Base-by-base conservation (phyloP, 2,797 vertebrate species). In the Neosalanx taihuensis region DNA sequence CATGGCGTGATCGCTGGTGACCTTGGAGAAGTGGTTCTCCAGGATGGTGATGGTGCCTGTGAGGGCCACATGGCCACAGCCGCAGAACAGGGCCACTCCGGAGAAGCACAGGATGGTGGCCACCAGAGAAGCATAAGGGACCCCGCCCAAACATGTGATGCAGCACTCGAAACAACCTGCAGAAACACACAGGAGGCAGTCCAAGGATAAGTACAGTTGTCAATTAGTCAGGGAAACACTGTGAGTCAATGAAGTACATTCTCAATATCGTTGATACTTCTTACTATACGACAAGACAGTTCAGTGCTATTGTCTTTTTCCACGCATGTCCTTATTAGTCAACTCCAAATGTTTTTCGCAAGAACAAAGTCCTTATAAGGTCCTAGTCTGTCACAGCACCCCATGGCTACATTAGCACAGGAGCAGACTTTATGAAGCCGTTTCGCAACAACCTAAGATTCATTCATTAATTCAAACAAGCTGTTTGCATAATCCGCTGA, bases 151-250 rank as follows among this genome's bases (percentile, higher is more conserved):
- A 93, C 98, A 99, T 89, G 97, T 98, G 90, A 99, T 98, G 91
- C 98, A 99, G 94, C 98, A 99, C 90, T 99, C 97, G 75, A 98
- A 97, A 90, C 97, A 99, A 92, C 98, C 98, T 99, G 89, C 70
- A 83, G 73, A 70, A 76, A 87, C 70, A 79, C 76, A 88, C 10
- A 51, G 12, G 15, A 46, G 41, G 10, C 10, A 13, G 10, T 0
- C 41, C 41, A 46, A 46, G 41, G 41, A 3, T 46, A 3, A 46
- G 41, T 46, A 46, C 41, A 46, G 41, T 46, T 13, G 10, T 13
- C 10, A 9, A 46, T 46, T 30, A 53, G 46, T 29, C 37, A 13
- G 26, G 29, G 64, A 4, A 12, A 64, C 33, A 23, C 1, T 65
- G 9, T 18, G 31, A 9, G 20, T 64, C 10, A 17, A n/a, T 41